Conservation (phyloP, 2,888 invertebrate genomes). For the Drosophila atripex region DNA sequence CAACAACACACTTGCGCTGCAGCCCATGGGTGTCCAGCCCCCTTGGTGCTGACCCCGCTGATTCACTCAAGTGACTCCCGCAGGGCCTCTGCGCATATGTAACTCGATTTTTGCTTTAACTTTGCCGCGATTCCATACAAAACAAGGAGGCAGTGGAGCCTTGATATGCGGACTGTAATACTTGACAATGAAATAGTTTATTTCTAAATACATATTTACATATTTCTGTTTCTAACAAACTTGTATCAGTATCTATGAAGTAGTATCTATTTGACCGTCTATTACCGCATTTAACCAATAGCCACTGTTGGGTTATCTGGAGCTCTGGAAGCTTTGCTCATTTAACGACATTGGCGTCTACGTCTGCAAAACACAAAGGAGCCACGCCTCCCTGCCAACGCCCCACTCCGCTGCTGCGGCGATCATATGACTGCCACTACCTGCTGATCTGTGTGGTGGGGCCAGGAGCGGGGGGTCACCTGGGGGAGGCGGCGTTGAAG, state of each 20-base stretch:
- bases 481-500: conserved; percentile 23
- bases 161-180: not conserved
- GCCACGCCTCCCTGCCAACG: conserved; percentile 57
- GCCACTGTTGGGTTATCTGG: conserved; percentile 24
- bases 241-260: too few species aligned
- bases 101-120: conserved; percentile 74
- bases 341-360: conserved; percentile 79
- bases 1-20: conserved; percentile 42
- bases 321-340: conserved; percentile 53
- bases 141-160: conserved; percentile 10
- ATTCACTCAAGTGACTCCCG: conserved; percentile 59
- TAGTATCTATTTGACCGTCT: not conserved
- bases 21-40: conserved; percentile 54
- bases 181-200: too few species aligned
- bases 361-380: conserved; percentile 78
- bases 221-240: too few species aligned
- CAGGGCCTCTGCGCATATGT: conserved; percentile 58
- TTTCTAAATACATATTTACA: too few species aligned
- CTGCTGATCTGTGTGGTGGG: conserved; percentile 58
- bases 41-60: conserved; percentile 26
- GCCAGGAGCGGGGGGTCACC: conserved; percentile 1
- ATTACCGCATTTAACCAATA: not conserved
- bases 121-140: conserved; percentile 69
- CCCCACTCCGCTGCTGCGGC: conserved; percentile 52
- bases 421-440: conserved; percentile 76